These are phyloP conservation scores for Leistus spinibarbis DNA, from an alignment of 2,888 invertebrate species.

Conservation along the genomic window DNA sequence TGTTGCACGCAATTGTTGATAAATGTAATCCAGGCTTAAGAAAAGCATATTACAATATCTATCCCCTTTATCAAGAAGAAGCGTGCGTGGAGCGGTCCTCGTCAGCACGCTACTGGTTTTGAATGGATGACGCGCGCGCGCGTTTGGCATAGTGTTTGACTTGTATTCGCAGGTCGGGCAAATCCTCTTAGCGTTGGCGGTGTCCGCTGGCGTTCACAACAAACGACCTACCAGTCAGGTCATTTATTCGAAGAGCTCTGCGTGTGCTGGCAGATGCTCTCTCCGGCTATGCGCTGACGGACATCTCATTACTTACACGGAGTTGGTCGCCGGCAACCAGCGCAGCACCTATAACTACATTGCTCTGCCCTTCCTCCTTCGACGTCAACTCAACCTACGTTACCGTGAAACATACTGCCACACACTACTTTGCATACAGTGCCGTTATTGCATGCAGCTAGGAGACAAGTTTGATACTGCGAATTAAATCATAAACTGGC, in stretches of 20 bases:
- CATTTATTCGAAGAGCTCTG: slow-evolving; percentile 34
- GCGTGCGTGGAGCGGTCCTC: neutral
- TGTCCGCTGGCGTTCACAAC: slow-evolving; percentile 22
- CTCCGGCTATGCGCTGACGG: slow-evolving; percentile 25
- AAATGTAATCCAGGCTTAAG: no score
- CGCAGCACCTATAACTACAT: neutral
- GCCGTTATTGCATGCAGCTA: neutral
- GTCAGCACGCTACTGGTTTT: neutral
- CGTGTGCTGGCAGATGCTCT: slow-evolving; percentile 30
- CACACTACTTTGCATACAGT: neutral
- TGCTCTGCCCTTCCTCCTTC: neutral
- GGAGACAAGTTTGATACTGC: neutral
- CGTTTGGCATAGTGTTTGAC: slow-evolving; percentile 19
- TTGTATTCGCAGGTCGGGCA: slow-evolving; percentile 25
- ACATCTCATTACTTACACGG: slow-evolving; percentile 37
- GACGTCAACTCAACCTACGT: neutral
- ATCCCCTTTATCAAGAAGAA: no score
- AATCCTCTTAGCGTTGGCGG: slow-evolving; percentile 35
- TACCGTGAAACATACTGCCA: neutral
- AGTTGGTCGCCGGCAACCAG: neutral
- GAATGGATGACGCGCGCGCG: neutral
- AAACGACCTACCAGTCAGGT: slow-evolving; percentile 34
- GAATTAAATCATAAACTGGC: neutral
- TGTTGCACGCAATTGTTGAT: no score
- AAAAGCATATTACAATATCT: no score